Base-by-base conservation (phyloP, 2,797 vertebrate species). In the Echeneis naucrates region DNA sequence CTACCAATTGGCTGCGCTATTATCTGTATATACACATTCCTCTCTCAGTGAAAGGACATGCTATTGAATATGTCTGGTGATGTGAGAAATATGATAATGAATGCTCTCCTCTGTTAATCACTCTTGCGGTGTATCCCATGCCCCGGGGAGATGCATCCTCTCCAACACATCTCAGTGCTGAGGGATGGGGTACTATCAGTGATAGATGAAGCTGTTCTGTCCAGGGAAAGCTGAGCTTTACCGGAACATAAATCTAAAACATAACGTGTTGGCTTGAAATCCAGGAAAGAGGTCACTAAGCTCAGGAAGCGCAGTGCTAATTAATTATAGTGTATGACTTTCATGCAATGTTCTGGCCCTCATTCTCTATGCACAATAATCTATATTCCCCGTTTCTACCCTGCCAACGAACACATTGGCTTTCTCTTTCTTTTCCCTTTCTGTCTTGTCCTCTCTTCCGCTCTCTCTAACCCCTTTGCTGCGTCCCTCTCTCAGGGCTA, bases 401-500 rank as follows among this genome's bases (percentile, higher is more conserved):
- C 24, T 42, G 55, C 75, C 59, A 70, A 55, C 59, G 64, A 48
- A 47, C 63, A 42, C 13, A 48, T 48, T 21, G 58, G 17, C 58
- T 62, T 42, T 45, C 61, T 63, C 24, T 30, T 35, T 40, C 45
- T 44, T 57, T 27, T 4, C 14, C 51, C 56, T 75, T 42, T 54
- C 17, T 6, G 23, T 73, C 45, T 56, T 58, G 42, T 52, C 75
- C 59, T 53, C 55, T 40, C 5, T 53, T 23, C 30, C 26, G 60
- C 45, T 23, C 8, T 4, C 57, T 19, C n/a, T 12, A 38, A 33
- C 65, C 14, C 72, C 30, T 30, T 47, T 42, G 48, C 4, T 19
- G 89, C 50, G 63, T 50, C 17, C 61, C 75, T 71, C 82, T 88
- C 77, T 66, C 92, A 99, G 98, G 98, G 98, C 83, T 99, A 99